Percentiles rank a stretch among this genome's conserved stretches.
phyloP scores from a whole-genome alignment of 2,113 vertebrate genomes.

The Pedionomus torquatus region DNA sequence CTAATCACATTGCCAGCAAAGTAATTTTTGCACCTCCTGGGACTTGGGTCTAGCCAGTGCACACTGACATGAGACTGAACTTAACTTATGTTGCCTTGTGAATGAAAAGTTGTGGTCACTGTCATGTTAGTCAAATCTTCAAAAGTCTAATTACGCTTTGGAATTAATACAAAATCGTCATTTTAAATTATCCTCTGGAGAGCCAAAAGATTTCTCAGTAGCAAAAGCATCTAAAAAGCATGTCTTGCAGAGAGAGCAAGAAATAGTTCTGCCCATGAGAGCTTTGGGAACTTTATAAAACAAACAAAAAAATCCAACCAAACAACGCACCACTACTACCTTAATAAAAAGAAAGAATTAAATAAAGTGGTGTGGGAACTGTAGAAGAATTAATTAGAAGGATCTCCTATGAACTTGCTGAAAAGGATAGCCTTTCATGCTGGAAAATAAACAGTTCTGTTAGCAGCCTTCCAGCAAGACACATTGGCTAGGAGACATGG shows the following conservation, averaged over 20 bases:
- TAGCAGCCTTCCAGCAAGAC: background rate
- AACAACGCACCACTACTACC: background rate
- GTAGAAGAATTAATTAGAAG: background rate
- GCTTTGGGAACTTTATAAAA: background rate
- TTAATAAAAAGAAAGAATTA: background rate
- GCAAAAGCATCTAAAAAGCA: background rate
- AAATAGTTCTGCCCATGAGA: background rate
- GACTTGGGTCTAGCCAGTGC: background rate
- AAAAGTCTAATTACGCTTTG: background rate
- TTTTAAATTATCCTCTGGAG: conserved; percentile 7
- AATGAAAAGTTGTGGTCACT: background rate
- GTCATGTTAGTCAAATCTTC: background rate
- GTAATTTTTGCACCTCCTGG: background rate
- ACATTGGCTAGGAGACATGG: background rate
- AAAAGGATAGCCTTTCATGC: background rate
- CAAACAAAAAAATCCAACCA: background rate
- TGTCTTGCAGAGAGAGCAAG: background rate
- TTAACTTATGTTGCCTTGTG: background rate
- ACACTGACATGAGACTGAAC: background rate
- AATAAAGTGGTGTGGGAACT: background rate
- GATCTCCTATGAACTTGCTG: background rate
- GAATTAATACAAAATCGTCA: background rate
- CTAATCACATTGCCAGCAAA: background rate
- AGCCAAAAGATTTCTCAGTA: background rate
- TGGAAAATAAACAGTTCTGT: background rate